Evolutionary conservation across 2,888 invertebrate species (phyloP).

Genomic region (Meghimatium bilineatum): DNA sequence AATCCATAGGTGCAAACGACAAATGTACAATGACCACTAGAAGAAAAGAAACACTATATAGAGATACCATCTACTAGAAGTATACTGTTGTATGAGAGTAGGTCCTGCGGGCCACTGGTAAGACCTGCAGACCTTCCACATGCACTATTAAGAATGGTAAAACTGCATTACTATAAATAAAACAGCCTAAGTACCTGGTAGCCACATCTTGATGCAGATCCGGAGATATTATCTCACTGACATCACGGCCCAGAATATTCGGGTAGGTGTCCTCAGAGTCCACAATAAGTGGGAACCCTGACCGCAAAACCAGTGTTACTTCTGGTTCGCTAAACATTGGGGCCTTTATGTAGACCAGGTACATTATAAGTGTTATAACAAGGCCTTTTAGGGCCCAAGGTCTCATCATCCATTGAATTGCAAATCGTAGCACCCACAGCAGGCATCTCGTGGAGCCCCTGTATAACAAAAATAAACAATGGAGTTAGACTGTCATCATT

Average conservation of each 20-base stretch:
- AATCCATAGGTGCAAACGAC: too few species aligned
- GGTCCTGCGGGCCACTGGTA: too few species aligned
- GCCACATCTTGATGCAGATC: constrained; percentile 44
- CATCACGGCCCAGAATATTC: constrained; percentile 32
- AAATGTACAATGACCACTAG: too few species aligned
- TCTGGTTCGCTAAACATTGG: neutral
- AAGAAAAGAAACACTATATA: too few species aligned
- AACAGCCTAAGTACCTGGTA: constrained; percentile 15
- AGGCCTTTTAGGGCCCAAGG: constrained; percentile 8
- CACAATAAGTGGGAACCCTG: constrained; percentile 35
- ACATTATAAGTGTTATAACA: neutral
- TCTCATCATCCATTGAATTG: neutral
- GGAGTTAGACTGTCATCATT: neutral
- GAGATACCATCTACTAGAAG: too few species aligned
- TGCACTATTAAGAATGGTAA: too few species aligned
- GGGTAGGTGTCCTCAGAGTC: constrained; percentile 25
- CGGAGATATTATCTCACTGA: constrained; percentile 27
- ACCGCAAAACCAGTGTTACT: constrained; percentile 14
- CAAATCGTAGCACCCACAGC: neutral
- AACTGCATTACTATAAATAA: neutral
- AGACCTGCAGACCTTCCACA: too few species aligned
- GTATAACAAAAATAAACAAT: neutral
- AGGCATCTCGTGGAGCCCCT: neutral
- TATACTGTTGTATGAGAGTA: too few species aligned
- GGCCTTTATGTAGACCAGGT: neutral